phyloP scores from a whole-genome alignment of 2,888 invertebrate genomes.

The Diplazon laetatorius region DNA sequence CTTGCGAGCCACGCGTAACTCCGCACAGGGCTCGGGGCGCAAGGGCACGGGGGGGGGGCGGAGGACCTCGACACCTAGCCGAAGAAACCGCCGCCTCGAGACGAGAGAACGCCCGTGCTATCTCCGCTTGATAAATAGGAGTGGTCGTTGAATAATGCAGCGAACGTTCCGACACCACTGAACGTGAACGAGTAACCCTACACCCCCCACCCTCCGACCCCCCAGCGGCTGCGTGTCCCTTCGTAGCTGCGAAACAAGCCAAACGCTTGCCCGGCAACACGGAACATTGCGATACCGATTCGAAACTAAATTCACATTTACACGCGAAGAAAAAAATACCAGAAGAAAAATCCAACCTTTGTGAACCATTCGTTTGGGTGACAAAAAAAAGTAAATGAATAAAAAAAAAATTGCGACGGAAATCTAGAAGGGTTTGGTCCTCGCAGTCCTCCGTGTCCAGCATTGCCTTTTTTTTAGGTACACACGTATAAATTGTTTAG shows the following conservation, averaged over 20 bases:
- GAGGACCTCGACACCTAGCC: slow-evolving; percentile 30
- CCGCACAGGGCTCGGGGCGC: slow-evolving; percentile 27
- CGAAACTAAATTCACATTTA: slow-evolving; percentile 70
- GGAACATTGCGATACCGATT: slow-evolving; percentile 71
- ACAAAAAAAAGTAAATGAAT: too few species aligned
- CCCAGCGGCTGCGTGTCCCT: slow-evolving; percentile 42
- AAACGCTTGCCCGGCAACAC: slow-evolving; percentile 48
- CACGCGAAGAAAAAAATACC: slow-evolving; percentile 38
- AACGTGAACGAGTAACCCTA: slow-evolving; percentile 76
- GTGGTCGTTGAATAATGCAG: slow-evolving; percentile 78
- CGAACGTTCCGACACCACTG: slow-evolving; percentile 69
- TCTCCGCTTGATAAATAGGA: slow-evolving; percentile 80
- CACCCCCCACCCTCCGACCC: too few species aligned
- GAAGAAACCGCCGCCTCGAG: slow-evolving; percentile 16
- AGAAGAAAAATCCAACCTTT: slow-evolving; percentile 14
- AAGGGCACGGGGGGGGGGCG: slow-evolving; percentile 5
- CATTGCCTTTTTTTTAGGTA: slow-evolving; percentile 7
- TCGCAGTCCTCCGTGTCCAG: slow-evolving; percentile 19
- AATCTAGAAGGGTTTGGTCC: too few species aligned
- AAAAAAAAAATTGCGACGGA: too few species aligned
- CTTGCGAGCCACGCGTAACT: slow-evolving; percentile 44
- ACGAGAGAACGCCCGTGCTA: slow-evolving; percentile 66
- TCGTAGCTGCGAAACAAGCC: slow-evolving; percentile 48
- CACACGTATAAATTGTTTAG: slow-evolving; percentile 40
- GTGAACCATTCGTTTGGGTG: too few species aligned